Evolutionary conservation across 2,797 vertebrate species (phyloP).

Genomic region (Lates japonicus): DNA sequence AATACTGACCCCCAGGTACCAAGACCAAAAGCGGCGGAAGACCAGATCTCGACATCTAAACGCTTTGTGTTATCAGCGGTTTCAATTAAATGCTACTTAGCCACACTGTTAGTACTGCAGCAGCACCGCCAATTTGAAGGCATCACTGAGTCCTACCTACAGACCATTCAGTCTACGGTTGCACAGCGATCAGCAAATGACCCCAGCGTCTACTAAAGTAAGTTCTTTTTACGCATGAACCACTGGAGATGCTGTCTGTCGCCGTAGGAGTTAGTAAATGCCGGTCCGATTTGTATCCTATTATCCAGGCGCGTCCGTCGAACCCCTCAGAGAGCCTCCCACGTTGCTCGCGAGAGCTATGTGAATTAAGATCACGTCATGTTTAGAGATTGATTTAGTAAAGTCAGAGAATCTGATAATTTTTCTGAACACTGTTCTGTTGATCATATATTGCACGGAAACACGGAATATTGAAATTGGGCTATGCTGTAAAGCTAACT

Average conservation of each 20-base stretch:
- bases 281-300: background rate
- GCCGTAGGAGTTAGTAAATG: too few species aligned
- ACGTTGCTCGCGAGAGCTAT: background rate
- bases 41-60: background rate
- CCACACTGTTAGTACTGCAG: slow-evolving; percentile 53
- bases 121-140: background rate
- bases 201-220: slow-evolving; percentile 87
- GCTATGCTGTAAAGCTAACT: background rate
- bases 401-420: background rate
- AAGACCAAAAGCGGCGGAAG: background rate
- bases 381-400: background rate
- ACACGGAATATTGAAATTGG: too few species aligned
- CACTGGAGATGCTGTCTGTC: too few species aligned
- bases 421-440: background rate
- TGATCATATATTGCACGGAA: background rate
- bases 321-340: background rate
- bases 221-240: slow-evolving; percentile 14
- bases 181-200: slow-evolving; percentile 70
- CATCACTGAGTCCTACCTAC: background rate
- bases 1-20: background rate
- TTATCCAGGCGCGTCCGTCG: background rate
- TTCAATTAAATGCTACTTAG: slow-evolving; percentile 29
- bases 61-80: background rate
- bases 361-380: background rate
- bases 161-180: background rate